A percentile compares a stretch with the other conserved stretches of the same genome.
phyloP scores from a whole-genome alignment of 2,113 vertebrate species.

The Lanius ludovicianus region DNA sequence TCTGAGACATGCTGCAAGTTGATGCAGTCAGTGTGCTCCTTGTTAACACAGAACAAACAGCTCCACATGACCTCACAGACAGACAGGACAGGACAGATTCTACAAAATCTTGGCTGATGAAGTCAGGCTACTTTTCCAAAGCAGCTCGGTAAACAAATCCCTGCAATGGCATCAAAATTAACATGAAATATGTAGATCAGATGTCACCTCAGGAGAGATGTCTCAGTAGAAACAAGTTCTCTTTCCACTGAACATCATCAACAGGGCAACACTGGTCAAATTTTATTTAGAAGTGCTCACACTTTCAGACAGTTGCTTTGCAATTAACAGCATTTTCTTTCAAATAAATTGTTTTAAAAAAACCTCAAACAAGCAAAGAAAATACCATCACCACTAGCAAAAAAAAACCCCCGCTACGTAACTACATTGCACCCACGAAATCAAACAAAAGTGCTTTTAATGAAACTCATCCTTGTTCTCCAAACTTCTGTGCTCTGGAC shows the following conservation, averaged over 20 bases:
- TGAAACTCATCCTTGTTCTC: constrained; percentile 41
- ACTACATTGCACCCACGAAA: background rate
- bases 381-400: background rate
- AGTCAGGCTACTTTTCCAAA: background rate
- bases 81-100: background rate
- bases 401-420: background rate
- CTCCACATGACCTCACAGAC: background rate
- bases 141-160: background rate
- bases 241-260: background rate
- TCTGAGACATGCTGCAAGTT: background rate
- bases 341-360: background rate
- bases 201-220: background rate
- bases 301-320: background rate
- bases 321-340: background rate
- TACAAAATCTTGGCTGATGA: background rate
- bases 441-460: constrained; percentile 27
- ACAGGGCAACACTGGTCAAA: background rate
- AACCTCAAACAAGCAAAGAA: background rate
- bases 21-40: background rate
- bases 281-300: background rate
- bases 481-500: constrained; percentile 18
- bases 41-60: background rate
- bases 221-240: background rate
- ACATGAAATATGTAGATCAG: background rate
- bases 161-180: background rate